phyloP scores from a whole-genome alignment of 2,888 invertebrate species.

The Leptodirus hochenwartii region DNA sequence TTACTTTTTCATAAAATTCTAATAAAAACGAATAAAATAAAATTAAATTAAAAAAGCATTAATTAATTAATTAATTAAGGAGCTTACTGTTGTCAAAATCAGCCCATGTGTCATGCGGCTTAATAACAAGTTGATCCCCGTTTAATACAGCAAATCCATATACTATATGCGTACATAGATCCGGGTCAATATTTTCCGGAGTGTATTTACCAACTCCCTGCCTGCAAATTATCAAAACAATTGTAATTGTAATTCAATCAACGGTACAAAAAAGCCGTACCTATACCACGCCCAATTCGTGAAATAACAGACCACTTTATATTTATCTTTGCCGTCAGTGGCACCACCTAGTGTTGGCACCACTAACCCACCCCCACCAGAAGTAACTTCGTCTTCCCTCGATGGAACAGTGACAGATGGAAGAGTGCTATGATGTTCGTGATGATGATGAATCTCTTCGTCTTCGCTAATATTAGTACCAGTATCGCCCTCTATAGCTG shows the following conservation, averaged over 20 bases:
- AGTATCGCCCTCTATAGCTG: not conserved
- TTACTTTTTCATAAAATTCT: slow-evolving; percentile 79
- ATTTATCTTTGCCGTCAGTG: slow-evolving; percentile 24
- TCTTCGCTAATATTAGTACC: not conserved
- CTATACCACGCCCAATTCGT: slow-evolving; percentile 90
- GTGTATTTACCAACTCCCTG: slow-evolving; percentile 64
- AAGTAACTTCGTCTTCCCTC: no score
- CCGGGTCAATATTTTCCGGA: slow-evolving; percentile 66
- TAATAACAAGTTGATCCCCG: slow-evolving; percentile 52
- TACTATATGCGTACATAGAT: slow-evolving; percentile 78
- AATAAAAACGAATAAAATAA: slow-evolving; percentile 14
- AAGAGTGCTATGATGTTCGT: slow-evolving; percentile 4
- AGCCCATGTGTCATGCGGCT: slow-evolving; percentile 76
- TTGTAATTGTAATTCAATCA: no score
- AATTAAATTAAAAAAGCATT: no score
- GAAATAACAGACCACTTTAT: slow-evolving; percentile 77
- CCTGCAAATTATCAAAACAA: no score
- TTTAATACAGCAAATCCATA: slow-evolving; percentile 85
- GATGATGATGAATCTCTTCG: not conserved
- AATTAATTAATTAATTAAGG: not conserved
- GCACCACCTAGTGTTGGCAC: no score
- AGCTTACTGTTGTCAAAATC: slow-evolving; percentile 70
- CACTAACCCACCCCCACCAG: no score
- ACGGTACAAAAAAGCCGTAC: no score
- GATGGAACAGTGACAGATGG: no score